Evolutionary conservation across 2,797 vertebrate genomes (phyloP).

Genomic region (Moxostoma hubbsi): DNA sequence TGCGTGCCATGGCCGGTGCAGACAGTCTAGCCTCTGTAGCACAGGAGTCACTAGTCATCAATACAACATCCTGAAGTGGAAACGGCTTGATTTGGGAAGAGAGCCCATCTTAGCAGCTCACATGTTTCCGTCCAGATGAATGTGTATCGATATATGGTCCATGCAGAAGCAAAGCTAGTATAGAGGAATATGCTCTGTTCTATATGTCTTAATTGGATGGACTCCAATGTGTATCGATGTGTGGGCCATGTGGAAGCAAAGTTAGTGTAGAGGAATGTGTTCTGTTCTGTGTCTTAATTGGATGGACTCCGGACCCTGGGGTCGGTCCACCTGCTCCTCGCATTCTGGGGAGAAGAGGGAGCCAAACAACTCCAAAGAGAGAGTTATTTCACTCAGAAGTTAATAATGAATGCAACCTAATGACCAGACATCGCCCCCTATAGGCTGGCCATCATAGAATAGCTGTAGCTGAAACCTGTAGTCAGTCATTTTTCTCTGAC

Average conservation of each 20-base stretch:
- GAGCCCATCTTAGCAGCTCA: constrained; percentile 53
- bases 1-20: no score
- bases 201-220: constrained; percentile 82
- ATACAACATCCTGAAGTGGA: no score
- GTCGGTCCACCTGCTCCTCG: constrained; percentile 80
- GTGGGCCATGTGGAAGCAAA: constrained; percentile 61
- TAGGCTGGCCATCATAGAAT: constrained; percentile 25
- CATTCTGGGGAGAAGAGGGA: constrained; percentile 67
- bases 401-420: constrained; percentile 29
- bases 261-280: constrained; percentile 71
- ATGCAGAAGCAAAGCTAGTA: constrained; percentile 68
- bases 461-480: neutral
- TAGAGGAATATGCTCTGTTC: constrained; percentile 70
- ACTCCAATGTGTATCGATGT: constrained; percentile 53
- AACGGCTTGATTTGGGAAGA: constrained; percentile 41
- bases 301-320: constrained; percentile 75
- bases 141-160: constrained; percentile 35
- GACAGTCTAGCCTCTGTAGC: no score
- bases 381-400: constrained; percentile 59
- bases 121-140: constrained; percentile 62
- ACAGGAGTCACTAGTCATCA: no score
- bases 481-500: neutral
- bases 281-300: constrained; percentile 81
- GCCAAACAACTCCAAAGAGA: constrained; percentile 66
- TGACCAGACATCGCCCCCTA: constrained; percentile 58